Evolutionary conservation across 2,113 vertebrate species (phyloP), one percentile per base, ranked within the genome.

Genomic region (Sylvilagus bachmani): DNA sequence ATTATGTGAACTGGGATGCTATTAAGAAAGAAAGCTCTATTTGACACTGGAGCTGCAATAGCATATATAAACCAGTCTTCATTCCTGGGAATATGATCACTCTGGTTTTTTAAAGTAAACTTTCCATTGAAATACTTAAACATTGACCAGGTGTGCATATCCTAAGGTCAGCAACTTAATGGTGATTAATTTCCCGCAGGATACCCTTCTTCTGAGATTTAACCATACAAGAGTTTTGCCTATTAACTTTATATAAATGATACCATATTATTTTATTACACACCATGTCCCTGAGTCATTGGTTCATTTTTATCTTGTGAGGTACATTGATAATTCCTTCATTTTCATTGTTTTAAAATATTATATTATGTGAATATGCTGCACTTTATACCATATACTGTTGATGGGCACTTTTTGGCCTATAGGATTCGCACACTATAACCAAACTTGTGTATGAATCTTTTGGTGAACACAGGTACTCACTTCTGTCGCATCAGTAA

Each of bases 271-370:
- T 84, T 49, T 14, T 58, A 19, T 58, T n/a, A 62, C 7, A 85
- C 10, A 51, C 10, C 61, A 33, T 84, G 19, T 62, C 17, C 22
- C 25, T 73, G 58, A 11, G 44, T 80, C n/a, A 66, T 33, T 86
- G 67, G 11, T 33, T 70, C n/a, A 9, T 8, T 44, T 27, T 77
- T 29, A 33, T 62, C 70, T 92, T 86, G 38, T 62, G 51, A 84
- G 53, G 36, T 49, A 21, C 62, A 49, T 21, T 21, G 29, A 73
- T 53, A 24, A 38, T 79, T 90, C 27, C 21, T 17, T 85, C 25
- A 66, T 75, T 84, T 80, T 90, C 33, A 58, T 83, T 79, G 64
- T 55, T 90, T 64, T 90, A 22, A 66, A 79, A 80, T 90, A 86
- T 73, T 73, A 22, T 44, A 29, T 94, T 36, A 70, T 55, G 5